phyloP scores from a whole-genome alignment of 2,797 vertebrate species.

The Argentina silus region DNA sequence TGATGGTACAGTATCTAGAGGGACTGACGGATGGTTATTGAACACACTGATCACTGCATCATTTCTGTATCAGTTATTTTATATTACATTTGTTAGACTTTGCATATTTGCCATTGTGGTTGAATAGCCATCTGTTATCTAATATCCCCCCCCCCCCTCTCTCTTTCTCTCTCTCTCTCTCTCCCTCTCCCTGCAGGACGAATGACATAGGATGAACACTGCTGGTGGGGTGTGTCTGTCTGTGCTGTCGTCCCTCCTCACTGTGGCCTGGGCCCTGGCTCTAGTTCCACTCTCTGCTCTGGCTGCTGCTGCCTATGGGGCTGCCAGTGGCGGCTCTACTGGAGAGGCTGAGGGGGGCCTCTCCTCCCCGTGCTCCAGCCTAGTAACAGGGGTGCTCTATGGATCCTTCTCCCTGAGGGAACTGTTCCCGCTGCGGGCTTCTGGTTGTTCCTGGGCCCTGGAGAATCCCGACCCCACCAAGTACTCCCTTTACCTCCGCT shows the following conservation, averaged over 20 bases:
- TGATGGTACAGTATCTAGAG: too few relatives aligned
- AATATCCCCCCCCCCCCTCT: background rate
- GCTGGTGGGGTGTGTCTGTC: slow-evolving; percentile 99
- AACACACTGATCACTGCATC: too few relatives aligned
- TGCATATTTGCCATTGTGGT: too few relatives aligned
- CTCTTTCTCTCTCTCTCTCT: slow-evolving; percentile 20
- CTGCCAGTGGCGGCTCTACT: slow-evolving; percentile 50
- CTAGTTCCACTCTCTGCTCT: slow-evolving; percentile 69
- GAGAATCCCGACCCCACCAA: slow-evolving; percentile 99
- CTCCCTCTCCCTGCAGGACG: slow-evolving; percentile 80
- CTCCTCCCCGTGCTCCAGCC: slow-evolving; percentile 87
- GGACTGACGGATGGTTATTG: too few relatives aligned
- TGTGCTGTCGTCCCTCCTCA: slow-evolving; percentile 96
- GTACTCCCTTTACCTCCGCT: slow-evolving; percentile 97
- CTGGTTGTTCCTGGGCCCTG: slow-evolving; percentile 97
- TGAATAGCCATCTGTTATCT: background rate
- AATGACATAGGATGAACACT: slow-evolving; percentile 99
- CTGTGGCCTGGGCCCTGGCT: slow-evolving; percentile 87
- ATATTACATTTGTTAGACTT: too few relatives aligned
- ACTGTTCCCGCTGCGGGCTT: slow-evolving; percentile 90
- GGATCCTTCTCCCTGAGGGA: slow-evolving; percentile 98
- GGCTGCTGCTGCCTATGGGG: slow-evolving; percentile 65
- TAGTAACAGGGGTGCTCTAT: slow-evolving; percentile 96
- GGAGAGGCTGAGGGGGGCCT: slow-evolving; percentile 53
- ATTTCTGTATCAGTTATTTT: too few relatives aligned